Conservation (phyloP, 2,888 invertebrate genomes). For the Lochmaea capreae region DNA sequence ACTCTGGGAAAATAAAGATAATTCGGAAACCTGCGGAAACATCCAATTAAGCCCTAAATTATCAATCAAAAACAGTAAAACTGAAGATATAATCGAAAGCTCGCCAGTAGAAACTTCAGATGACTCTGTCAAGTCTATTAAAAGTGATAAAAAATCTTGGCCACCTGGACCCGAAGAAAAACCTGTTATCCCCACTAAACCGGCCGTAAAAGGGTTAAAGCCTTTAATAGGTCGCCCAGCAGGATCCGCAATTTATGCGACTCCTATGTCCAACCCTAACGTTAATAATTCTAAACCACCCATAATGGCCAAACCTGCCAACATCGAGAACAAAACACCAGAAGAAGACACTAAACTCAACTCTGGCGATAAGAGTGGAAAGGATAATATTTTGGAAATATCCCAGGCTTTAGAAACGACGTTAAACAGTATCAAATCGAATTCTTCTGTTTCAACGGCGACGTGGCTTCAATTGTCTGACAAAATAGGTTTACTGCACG, state of each 20-base stretch:
- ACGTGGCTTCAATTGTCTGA: conserved; percentile 85
- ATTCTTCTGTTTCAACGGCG: conserved; percentile 70
- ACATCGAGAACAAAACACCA: conserved; percentile 62
- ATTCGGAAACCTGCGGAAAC: conserved; percentile 64
- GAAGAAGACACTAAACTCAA: conserved; percentile 64
- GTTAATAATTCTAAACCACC: conserved; percentile 62
- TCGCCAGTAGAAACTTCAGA: conserved; percentile 63
- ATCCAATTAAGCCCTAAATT: conserved; percentile 77
- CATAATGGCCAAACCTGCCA: conserved; percentile 67
- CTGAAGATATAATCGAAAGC: conserved; percentile 64
- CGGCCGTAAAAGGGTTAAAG: conserved; percentile 73
- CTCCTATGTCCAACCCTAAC: conserved; percentile 68
- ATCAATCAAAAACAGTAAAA: conserved; percentile 66
- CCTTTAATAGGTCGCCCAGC: conserved; percentile 68
- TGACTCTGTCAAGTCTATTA: conserved; percentile 59
- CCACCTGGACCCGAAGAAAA: conserved; percentile 69
- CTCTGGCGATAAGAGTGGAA: conserved; percentile 62
- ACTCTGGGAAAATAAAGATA: conserved; percentile 89
- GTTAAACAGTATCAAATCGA: conserved; percentile 71
- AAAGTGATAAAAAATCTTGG: conserved; percentile 68
- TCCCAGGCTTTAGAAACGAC: conserved; percentile 75
- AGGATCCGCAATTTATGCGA: conserved; percentile 80
- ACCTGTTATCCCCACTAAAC: conserved; percentile 78
- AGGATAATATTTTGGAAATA: conserved; percentile 74
- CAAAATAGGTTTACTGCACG: conserved; percentile 83